Evolutionary conservation across 2,797 vertebrate genomes (phyloP), one percentile per base, ranked within the genome.

Genomic region (Poliocrania exsul): DNA sequence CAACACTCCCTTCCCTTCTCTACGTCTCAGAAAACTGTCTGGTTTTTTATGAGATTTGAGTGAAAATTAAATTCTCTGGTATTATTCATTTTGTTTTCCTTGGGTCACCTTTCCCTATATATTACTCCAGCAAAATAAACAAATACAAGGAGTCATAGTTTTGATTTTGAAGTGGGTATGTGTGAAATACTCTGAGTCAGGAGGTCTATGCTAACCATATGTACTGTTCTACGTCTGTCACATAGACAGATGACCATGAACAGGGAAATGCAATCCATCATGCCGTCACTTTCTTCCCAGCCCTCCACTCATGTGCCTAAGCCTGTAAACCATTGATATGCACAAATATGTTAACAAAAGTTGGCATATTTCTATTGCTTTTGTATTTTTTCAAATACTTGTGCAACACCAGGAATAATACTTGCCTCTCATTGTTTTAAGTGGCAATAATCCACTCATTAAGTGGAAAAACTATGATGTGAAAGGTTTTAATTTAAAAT

Each of bases 231-330:
- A 49, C 17, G 35, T 40, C 29, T 71, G 40, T 92, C 61, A 69
- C 65, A 58, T 0, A 54, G 81, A 73, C n/a, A 77, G 75, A 72
- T 75, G 74, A 83, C 65, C 57, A 56, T 4, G 24, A 92, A 56
- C 56, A 86, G 91, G 81, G 91, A 94, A 95, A 93, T 13, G 61
- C 33, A 93, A 91, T 96, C 89, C 81, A 75, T 93, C 84, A 91
- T 65, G 44, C 44, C 0, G 7, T 72, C 16, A 8, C 58, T 92
- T 93, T 93, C 54, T 65, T 91, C 71, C 54, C 50, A 86, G 50
- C 29, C 58, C 29, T 66, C 47, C 21, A 86, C 42, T 91, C 65
- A 31, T 58, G 42, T 81, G 69, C 75, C 65, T 83, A 29, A 47
- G 50, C 40, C 75, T 92, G 79, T 86, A 78, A 96, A 69, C 62